Evolutionary conservation across 2,797 vertebrate species (phyloP).

Genomic region (Lagothrix lagotricha): DNA sequence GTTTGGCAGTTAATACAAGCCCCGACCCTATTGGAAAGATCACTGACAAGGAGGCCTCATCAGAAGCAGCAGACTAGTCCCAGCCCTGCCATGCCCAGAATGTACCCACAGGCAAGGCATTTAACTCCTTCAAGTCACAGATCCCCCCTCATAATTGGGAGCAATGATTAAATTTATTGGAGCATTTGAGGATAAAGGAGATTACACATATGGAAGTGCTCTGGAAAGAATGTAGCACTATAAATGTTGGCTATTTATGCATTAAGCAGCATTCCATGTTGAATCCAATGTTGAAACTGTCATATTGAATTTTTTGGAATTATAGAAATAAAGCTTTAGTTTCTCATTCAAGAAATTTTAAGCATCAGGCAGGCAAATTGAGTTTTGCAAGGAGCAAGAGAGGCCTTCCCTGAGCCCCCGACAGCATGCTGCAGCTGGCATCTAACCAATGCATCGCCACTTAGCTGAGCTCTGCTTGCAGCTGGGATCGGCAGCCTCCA

Average conservation of each 20-base stretch:
- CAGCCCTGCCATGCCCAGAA: neutral
- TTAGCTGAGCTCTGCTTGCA: neutral
- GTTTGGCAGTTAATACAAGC: neutral
- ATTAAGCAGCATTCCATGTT: neutral
- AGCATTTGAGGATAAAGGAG: neutral
- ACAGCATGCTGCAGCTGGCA: neutral
- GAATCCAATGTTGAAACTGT: neutral
- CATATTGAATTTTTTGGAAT: constrained; percentile 37
- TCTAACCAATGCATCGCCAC: rapidly evolving
- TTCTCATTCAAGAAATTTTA: constrained; percentile 4
- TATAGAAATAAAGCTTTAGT: constrained; percentile 33
- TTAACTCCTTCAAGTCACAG: neutral
- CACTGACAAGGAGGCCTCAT: neutral
- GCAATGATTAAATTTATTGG: neutral
- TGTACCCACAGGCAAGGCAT: neutral
- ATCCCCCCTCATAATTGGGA: neutral
- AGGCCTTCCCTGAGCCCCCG: neutral
- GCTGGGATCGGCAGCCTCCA: neutral
- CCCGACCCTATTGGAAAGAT: neutral
- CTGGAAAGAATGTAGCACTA: neutral
- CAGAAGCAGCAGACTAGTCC: neutral
- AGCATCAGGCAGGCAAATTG: neutral
- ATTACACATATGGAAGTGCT: rapidly evolving
- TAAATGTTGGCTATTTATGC: neutral
- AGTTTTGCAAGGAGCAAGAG: neutral